Base-by-base conservation (phyloP, 2,888 invertebrate species). In the Heterodera filipjevi region DNA sequence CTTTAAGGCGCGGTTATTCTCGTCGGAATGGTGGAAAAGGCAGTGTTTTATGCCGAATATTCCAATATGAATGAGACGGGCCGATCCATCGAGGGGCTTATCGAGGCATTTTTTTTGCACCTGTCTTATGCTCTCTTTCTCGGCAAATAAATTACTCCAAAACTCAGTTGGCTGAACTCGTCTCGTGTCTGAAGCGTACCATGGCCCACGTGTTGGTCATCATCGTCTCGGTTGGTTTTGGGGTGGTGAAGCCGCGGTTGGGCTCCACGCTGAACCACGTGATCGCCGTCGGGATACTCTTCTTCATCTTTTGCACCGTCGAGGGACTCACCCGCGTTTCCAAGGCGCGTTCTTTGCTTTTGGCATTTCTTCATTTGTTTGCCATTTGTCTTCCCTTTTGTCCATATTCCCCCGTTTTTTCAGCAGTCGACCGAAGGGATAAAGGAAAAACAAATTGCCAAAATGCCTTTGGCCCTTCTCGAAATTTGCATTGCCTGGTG, bases 221-320 rank as follows among this genome's bases (percentile, higher is more conserved):
- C 79, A 95, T 96, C 79, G 96, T 96, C 80, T 95, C 95, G 82
- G 92, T 96, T 72, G 96, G 96, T 72, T 96, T 95, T 91, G 96
- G 96, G 72, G 95, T 96, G 86, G 95, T 96, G 83, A 96, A 95
- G 90, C 96, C 96, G 0, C 92, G 96, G 30, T 91, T 96, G 59
- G 96, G 96, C 35, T 93, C 94, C 16, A 94, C 95, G 85, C 91
- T 96, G 75, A 95, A 95, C 90, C 93, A 95, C 85, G 94, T 96
- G 39, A 93, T 95, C 35, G 94, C 93, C 75, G 93, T 94, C 66
- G 96, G 96, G 3, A 91, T 92, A 2, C 90, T 95, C 14, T 96
- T 95, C 91, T 95, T 95, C 85, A 90, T 93, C 39, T 91, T 96
- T 74, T 94, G 94, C 22, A 93, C 93, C n/a, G 92, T 94, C 78